Conservation (phyloP, 2,888 invertebrate species). For the Cephonodes hylas region DNA sequence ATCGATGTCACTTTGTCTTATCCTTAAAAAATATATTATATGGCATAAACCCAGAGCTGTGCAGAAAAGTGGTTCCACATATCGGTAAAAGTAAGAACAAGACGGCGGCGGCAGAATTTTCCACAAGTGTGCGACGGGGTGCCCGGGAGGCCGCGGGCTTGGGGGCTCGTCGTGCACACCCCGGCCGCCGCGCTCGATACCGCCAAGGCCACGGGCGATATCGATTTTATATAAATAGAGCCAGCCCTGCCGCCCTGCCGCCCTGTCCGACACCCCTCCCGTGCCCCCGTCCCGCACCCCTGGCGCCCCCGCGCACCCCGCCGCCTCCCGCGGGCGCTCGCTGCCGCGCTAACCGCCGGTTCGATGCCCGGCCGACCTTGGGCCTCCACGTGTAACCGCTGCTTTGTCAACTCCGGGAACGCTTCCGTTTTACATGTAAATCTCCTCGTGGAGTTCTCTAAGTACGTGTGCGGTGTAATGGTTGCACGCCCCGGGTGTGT, state of each 20-base stretch:
- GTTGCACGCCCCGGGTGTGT: background rate
- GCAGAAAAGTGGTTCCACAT: background rate
- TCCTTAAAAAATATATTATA: background rate
- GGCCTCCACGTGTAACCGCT: conserved; percentile 40
- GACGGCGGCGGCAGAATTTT: conserved; percentile 19
- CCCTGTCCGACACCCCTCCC: no score
- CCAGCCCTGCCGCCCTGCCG: conserved; percentile 49
- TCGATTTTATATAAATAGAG: conserved; percentile 77
- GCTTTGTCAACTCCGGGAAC: background rate
- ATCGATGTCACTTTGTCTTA: no score
- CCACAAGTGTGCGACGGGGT: conserved; percentile 14
- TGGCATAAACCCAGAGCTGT: background rate
- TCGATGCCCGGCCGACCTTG: conserved; percentile 61
- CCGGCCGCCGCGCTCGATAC: conserved; percentile 62
- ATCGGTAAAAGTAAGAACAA: background rate
- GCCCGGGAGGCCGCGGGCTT: conserved; percentile 12
- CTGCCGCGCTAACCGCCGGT: conserved; percentile 27
- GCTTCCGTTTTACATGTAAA: background rate
- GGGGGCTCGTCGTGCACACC: conserved; percentile 71
- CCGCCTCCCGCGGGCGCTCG: background rate
- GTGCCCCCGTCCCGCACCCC: background rate
- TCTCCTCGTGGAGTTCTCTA: background rate
- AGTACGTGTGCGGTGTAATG: background rate
- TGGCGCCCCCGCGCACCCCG: background rate
- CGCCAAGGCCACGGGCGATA: conserved; percentile 77